Evolutionary conservation across 2,888 invertebrate species (phyloP), one percentile per base, ranked within the genome.

Genomic region (Micoletzkya japonica): DNA sequence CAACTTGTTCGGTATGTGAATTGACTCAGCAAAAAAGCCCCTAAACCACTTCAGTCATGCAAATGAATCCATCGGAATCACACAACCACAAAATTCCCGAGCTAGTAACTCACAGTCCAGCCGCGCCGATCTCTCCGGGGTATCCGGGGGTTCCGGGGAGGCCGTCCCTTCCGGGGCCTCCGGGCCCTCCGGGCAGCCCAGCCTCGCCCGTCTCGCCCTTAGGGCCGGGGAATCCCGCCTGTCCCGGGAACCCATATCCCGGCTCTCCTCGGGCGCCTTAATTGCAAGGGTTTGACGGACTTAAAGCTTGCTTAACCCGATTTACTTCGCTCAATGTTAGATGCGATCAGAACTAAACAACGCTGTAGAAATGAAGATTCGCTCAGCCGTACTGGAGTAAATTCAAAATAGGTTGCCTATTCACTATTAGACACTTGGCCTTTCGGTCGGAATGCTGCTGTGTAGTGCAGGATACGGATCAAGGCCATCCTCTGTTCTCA

Each of bases 131-230:
- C 34, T 63, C 72, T 72, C 84, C 83, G 52, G 82, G 75, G 56
- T 77, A 76, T 64, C 83, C 82, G 52, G 79, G 78, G 39, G 75
- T 73, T 59, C 86, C 86, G 37, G 80, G 78, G 28, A 80, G 78
- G 17, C 85, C 85, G 32, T 78, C 80, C 69, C 81, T 52, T 58
- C 82, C 84, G n/a, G 76, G 77, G n/a, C 72, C 73, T 26, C 84
- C 82, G 70, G 77, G 74, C 7, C 80, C 44, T 73, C 83, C 78
- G 56, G 75, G 75, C 39, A 73, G 69, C 30, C 84, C 83, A 52
- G 71, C 72, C 24, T 70, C 75, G 49, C 81, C 82, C 26, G 71
- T 63, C 30, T 79, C 80, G 44, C 82, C 84, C 56, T 78, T 76
- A 36, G 72, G 73, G 72, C 82, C 84, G 50, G 79, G 80, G 26